These are phyloP conservation scores for Hypomesus transpacificus DNA, from an alignment of 2,113 vertebrate species.

Conservation along the genomic window DNA sequence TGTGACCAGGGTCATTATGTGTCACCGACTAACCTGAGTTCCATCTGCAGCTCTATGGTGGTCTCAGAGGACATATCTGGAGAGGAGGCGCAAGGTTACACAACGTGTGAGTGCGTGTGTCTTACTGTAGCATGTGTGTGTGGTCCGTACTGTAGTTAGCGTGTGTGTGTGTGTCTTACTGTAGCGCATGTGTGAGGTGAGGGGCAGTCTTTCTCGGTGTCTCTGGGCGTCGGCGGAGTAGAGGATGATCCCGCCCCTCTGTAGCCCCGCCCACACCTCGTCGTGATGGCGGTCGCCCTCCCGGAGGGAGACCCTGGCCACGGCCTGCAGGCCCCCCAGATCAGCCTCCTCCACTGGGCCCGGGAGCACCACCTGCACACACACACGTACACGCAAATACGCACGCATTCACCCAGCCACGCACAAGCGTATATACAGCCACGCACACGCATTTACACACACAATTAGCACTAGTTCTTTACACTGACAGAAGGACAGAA, in stretches of 20 bases:
- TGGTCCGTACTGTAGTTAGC: not conserved
- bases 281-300: slow-evolving; percentile 35
- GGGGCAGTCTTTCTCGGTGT: slow-evolving; percentile 35
- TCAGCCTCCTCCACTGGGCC: slow-evolving; percentile 51
- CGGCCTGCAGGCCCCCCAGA: slow-evolving; percentile 51
- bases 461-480: too few relatives aligned
- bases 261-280: slow-evolving; percentile 63
- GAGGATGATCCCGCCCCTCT: slow-evolving; percentile 56
- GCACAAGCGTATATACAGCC: not conserved
- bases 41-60: slow-evolving; percentile 33
- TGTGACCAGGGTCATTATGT: not conserved
- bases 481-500: too few relatives aligned
- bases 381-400: not conserved
- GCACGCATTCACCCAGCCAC: not conserved
- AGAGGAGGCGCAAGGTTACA: not conserved
- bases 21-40: slow-evolving; percentile 29
- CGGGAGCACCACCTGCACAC: slow-evolving; percentile 64
- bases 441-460: too few relatives aligned
- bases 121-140: not conserved
- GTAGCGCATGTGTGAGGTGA: slow-evolving; percentile 34
- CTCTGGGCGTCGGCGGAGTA: slow-evolving; percentile 37
- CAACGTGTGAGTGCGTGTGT: not conserved
- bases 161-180: slow-evolving; percentile 44
- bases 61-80: slow-evolving; percentile 32
- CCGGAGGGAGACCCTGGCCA: slow-evolving; percentile 55